Conservation (phyloP, 2,797 vertebrate genomes). For the Amblyraja radiata region DNA sequence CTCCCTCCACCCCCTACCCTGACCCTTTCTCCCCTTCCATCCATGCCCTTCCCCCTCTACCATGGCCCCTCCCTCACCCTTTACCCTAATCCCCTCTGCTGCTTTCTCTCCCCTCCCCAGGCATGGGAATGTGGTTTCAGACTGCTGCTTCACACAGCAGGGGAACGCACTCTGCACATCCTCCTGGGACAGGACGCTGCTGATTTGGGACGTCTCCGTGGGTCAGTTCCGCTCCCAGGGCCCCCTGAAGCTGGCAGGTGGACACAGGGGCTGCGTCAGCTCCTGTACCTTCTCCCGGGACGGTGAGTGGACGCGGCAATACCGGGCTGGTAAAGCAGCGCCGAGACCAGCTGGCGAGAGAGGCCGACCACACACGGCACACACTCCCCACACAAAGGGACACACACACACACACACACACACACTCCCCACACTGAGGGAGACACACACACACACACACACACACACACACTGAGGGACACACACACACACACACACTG, state of each 20-base stretch:
- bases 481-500: too few relatives aligned
- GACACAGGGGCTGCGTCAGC: conserved; percentile 61
- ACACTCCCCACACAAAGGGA: too few relatives aligned
- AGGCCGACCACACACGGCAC: too few relatives aligned
- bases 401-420: too few relatives aligned
- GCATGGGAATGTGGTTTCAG: conserved; percentile 55
- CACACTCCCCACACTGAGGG: too few relatives aligned
- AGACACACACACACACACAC: too few relatives aligned
- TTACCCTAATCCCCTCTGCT: background rate
- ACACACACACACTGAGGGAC: too few relatives aligned
- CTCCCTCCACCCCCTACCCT: too few relatives aligned
- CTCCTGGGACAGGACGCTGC: conserved; percentile 67
- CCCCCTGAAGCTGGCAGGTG: conserved; percentile 49
- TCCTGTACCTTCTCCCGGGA: conserved; percentile 63
- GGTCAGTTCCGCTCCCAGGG: conserved; percentile 54
- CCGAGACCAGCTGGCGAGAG: too few relatives aligned
- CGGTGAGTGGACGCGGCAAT: conserved; percentile 49
- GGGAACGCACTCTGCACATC: conserved; percentile 65
- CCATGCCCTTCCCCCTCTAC: too few relatives aligned
- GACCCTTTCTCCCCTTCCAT: too few relatives aligned
- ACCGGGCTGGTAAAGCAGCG: too few relatives aligned
- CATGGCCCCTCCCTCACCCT: background rate
- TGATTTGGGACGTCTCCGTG: conserved; percentile 63
- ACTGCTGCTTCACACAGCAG: conserved; percentile 63
- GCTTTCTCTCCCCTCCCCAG: background rate